A percentile compares a stretch with the other conserved stretches of the same genome.
Conservation (phyloP, 2,113 vertebrate genomes). For the Protobothrops mucrosquamatus region DNA sequence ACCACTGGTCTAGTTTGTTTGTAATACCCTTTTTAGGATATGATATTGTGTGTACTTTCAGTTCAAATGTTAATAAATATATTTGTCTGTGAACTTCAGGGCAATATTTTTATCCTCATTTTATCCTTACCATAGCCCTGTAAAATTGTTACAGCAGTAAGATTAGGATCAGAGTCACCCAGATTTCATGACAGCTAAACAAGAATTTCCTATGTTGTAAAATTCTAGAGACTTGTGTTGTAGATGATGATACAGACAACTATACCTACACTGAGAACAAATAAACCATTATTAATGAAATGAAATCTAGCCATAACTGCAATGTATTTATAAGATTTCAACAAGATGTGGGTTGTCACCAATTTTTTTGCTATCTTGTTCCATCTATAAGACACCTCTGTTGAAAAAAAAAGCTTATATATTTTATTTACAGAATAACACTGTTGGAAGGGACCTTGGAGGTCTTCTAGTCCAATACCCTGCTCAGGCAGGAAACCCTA, state of each 20-base stretch:
- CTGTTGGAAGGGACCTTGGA: too few relatives aligned
- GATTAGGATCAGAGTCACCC: neutral
- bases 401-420: neutral
- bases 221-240: neutral
- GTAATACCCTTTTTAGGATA: too few relatives aligned
- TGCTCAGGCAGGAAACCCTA: too few relatives aligned
- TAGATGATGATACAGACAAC: neutral
- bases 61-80: neutral
- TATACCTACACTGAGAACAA: neutral
- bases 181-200: neutral
- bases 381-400: neutral
- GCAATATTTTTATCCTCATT: neutral
- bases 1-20: too few relatives aligned
- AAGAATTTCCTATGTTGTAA: neutral
- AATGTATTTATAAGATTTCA: slow-evolving; percentile 4
- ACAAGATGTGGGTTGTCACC: neutral
- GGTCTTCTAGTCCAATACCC: too few relatives aligned
- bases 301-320: neutral
- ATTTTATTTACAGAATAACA: too few relatives aligned
- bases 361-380: neutral
- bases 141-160: too few relatives aligned
- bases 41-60: neutral
- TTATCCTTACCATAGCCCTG: neutral
- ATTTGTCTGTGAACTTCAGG: neutral
- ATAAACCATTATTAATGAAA: neutral